Conservation (phyloP, 2,888 invertebrate species). For the Nymphalis urticae region DNA sequence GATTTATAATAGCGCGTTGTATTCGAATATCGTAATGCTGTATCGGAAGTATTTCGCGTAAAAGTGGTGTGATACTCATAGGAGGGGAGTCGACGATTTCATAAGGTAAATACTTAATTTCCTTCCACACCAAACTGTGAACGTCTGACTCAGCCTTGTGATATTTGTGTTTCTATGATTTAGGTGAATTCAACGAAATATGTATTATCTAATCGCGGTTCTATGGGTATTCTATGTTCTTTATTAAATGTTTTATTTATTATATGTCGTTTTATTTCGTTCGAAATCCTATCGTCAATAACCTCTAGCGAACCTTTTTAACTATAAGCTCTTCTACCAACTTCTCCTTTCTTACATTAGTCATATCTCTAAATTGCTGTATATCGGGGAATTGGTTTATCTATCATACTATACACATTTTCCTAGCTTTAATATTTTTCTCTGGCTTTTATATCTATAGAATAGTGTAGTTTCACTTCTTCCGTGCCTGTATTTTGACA, state of each 20-base stretch:
- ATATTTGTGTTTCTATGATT: slow-evolving; percentile 15
- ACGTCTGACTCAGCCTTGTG: slow-evolving; percentile 15
- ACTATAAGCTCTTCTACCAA: neutral
- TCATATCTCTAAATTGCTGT: neutral
- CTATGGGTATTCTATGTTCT: slow-evolving; percentile 17
- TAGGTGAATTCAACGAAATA: slow-evolving; percentile 5
- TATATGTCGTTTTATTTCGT: slow-evolving; percentile 29
- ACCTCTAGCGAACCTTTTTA: neutral
- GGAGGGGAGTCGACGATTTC: neutral
- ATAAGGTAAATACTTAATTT: slow-evolving; percentile 30
- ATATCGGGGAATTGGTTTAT: neutral
- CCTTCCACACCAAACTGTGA: slow-evolving; percentile 22
- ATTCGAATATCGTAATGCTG: neutral
- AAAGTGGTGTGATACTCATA: slow-evolving; percentile 1
- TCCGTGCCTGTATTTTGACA: slow-evolving; percentile 16
- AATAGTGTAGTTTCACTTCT: slow-evolving; percentile 9
- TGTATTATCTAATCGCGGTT: slow-evolving; percentile 21
- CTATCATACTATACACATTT: slow-evolving; percentile 7
- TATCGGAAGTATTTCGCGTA: slow-evolving; percentile 2
- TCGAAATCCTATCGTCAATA: slow-evolving; percentile 9
- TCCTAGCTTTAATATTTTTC: slow-evolving; percentile 29
- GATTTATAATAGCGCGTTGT: neutral
- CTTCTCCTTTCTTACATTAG: neutral
- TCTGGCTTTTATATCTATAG: slow-evolving; percentile 25
- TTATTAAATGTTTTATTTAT: slow-evolving; percentile 25